Conservation (phyloP, 2,888 invertebrate species). For the Tetramorium bicarinatum region DNA sequence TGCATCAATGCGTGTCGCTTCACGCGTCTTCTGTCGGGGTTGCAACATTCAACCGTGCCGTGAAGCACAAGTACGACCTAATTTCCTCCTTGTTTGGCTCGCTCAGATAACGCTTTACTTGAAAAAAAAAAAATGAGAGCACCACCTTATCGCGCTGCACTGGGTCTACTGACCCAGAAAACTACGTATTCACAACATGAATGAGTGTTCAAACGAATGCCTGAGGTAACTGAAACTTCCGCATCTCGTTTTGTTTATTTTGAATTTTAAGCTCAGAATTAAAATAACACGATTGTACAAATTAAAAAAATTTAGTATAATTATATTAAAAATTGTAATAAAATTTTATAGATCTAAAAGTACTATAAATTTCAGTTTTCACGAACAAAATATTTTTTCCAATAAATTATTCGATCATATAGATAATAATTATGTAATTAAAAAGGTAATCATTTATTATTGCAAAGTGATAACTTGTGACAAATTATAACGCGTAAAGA, state of each 20-base stretch:
- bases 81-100: conserved; percentile 72
- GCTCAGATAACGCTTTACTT: conserved; percentile 61
- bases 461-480: neutral
- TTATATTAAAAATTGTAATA: neutral
- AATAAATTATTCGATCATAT: neutral
- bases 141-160: conserved; percentile 66
- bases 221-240: neutral
- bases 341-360: neutral
- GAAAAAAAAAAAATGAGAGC: conserved; percentile 48
- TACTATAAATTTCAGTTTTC: neutral
- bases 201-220: neutral
- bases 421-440: neutral
- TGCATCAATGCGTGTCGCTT: conserved; percentile 57
- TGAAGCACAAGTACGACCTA: conserved; percentile 68
- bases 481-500: neutral
- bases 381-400: neutral
- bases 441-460: neutral
- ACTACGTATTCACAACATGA: neutral
- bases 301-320: neutral
- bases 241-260: neutral
- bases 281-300: neutral
- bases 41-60: conserved; percentile 60
- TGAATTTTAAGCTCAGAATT: neutral
- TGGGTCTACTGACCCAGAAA: conserved; percentile 65
- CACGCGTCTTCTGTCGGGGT: conserved; percentile 56